Percentiles rank a stretch among this genome's conserved stretches.
These are phyloP conservation scores for Mimas tiliae DNA, from an alignment of 2,888 invertebrate species.

Conservation along the genomic window DNA sequence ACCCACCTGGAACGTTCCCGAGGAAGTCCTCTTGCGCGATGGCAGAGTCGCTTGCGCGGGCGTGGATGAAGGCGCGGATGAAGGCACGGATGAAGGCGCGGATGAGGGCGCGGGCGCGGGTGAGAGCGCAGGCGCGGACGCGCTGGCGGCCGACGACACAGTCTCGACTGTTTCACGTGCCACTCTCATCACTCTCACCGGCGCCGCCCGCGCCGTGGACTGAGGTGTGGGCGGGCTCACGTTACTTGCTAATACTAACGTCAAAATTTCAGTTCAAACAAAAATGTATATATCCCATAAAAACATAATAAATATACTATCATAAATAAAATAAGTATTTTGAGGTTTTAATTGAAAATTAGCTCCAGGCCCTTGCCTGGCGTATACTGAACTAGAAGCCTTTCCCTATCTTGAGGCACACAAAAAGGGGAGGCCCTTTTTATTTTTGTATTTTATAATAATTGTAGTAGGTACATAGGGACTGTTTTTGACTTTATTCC, in stretches of 20 bases:
- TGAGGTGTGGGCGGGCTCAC: slow-evolving; percentile 12
- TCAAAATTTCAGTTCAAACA: not conserved
- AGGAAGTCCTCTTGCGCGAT: slow-evolving; percentile 13
- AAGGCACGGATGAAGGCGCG: too few species aligned
- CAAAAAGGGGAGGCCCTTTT: too few species aligned
- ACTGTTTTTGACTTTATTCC: too few species aligned
- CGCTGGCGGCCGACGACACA: not conserved
- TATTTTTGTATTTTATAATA: too few species aligned
- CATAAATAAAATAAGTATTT: not conserved
- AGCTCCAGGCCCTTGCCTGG: too few species aligned
- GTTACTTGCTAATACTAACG: slow-evolving; percentile 6
- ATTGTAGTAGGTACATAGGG: too few species aligned
- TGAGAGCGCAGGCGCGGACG: not conserved
- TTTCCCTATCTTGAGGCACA: too few species aligned
- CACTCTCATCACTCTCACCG: slow-evolving; percentile 6
- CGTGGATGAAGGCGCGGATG: not conserved
- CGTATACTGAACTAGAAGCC: too few species aligned
- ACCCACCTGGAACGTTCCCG: slow-evolving; percentile 14
- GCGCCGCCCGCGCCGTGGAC: not conserved
- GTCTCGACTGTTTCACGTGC: not conserved
- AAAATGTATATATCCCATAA: not conserved
- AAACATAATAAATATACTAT: not conserved
- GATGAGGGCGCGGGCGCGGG: not conserved
- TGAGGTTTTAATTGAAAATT: not conserved
- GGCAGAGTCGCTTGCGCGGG: not conserved